Base-by-base conservation (phyloP, 2,888 invertebrate species). In the Opisthograptis luteolata region DNA sequence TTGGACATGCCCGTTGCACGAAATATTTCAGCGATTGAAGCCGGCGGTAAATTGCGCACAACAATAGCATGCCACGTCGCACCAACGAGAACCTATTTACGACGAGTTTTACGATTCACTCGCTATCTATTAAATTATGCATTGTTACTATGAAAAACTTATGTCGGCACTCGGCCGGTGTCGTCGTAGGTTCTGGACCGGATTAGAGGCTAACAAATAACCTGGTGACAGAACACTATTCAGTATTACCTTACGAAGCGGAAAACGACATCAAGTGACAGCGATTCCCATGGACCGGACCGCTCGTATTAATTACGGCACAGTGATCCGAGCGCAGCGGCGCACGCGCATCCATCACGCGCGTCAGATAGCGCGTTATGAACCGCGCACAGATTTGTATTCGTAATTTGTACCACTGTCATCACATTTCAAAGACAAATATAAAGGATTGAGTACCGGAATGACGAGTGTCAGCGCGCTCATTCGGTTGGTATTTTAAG, bases 351-450 rank as follows among this genome's bases (percentile, higher is more conserved):
- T 88, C 88, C 83, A 88, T 89, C 88, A 89, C 83, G 52, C 63
- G 75, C 72, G 75, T 78, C 75, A 87, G 88, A 89, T 88, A 88
- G 80, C 82, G 78, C 82, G 77, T 84, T 88, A 88, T 84, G 87
- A 83, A 87, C 85, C 84, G 85, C 84, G 76, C 78, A 84, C 84
- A 87, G 87, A 88, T 90, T 88, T 89, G 90, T 90, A 84, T 70
- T 81, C 84, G 85, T 90, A 88, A 90, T 90, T 90, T 90, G 90
- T 90, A 90, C 86, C 82, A 87, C 87, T 90, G 90, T 90, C 90
- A 90, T 90, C 90, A 89, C 89, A 89, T 89, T 89, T 90, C 87
- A 89, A 90, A 90, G 90, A 90, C 90, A 90, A 90, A 89, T 87
- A 89, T 89, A 90, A 90, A 89, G 87, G 83, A 88, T 90, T 83